Conservation (phyloP, 2,888 invertebrate species). For the Pandemis cinnamomeana region DNA sequence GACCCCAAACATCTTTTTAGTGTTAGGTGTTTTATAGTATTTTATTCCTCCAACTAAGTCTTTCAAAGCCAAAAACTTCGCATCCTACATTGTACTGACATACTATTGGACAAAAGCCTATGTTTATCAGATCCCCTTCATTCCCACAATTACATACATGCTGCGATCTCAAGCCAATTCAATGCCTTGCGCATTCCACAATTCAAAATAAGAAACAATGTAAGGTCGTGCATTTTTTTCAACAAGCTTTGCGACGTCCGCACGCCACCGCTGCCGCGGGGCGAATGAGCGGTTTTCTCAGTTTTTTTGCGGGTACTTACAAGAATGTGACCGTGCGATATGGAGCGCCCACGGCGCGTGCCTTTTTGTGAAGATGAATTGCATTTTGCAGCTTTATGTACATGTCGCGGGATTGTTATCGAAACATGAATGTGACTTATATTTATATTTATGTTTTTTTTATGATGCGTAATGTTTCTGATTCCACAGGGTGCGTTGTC, state of each 20-base stretch:
- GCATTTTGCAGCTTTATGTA: neutral
- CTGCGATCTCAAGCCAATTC: neutral
- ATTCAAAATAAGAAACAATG: conserved; percentile 1
- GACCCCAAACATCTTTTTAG: too few relatives aligned
- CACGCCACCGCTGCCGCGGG: conserved; percentile 31
- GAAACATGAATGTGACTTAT: neutral
- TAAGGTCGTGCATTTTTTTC: conserved; percentile 20
- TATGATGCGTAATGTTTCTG: neutral
- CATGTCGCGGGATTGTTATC: conserved; percentile 2
- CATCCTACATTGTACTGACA: neutral
- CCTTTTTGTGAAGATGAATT: conserved; percentile 30
- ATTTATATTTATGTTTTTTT: neutral
- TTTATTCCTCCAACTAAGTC: too few relatives aligned
- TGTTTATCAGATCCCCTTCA: neutral
- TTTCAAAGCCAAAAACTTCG: neutral
- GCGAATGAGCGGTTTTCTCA: conserved; percentile 20
- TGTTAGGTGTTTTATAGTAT: too few relatives aligned
- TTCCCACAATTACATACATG: neutral
- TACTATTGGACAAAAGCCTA: neutral
- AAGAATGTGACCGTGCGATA: conserved; percentile 41
- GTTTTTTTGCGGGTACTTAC: conserved; percentile 27
- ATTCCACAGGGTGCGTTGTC: neutral
- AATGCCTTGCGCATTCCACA: neutral
- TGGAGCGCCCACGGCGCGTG: conserved; percentile 22
- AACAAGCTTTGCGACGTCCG: conserved; percentile 37